Evolutionary conservation across 1,140 invertebrate species (phyloP).

Genomic region (Drosophila kepulauana): DNA sequence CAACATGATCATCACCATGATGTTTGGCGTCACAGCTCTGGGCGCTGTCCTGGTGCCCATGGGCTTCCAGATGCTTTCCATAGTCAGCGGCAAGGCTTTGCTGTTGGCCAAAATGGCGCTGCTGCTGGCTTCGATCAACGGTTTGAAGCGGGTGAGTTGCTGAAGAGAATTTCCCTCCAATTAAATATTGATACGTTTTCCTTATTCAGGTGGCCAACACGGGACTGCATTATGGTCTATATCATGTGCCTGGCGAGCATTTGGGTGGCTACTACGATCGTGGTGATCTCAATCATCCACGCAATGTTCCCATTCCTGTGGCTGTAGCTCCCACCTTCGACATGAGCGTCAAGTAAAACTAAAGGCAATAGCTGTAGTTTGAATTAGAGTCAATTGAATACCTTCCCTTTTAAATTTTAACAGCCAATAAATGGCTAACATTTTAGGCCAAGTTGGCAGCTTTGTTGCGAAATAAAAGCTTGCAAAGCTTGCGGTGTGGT

Average conservation of each 20-base stretch:
- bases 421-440: neutral
- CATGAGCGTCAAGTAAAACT: slow-evolving; percentile 49
- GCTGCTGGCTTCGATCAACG: slow-evolving; percentile 91
- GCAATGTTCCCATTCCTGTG: slow-evolving; percentile 77
- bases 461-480: slow-evolving; percentile 7
- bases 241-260: slow-evolving; percentile 79
- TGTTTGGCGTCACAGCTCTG: slow-evolving; percentile 90
- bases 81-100: slow-evolving; percentile 91
- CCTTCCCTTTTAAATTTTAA: neutral
- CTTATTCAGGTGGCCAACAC: slow-evolving; percentile 71
- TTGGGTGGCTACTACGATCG: slow-evolving; percentile 77
- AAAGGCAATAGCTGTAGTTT: slow-evolving; percentile 18
- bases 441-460: slow-evolving; percentile 35
- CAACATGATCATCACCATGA: slow-evolving; percentile 89
- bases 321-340: slow-evolving; percentile 63
- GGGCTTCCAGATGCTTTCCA: slow-evolving; percentile 91
- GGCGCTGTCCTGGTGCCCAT: slow-evolving; percentile 90
- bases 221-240: slow-evolving; percentile 80
- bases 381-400: neutral
- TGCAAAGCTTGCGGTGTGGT: slow-evolving; percentile 34
- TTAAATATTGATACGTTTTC: too few relatives aligned
- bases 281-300: slow-evolving; percentile 74
- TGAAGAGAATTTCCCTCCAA: too few relatives aligned
- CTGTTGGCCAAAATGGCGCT: slow-evolving; percentile 91
- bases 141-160: slow-evolving; percentile 88